Percentiles rank a stretch among this genome's conserved stretches.
phyloP scores from a whole-genome alignment of 2,888 invertebrate genomes.

The Drosophila mettleri region DNA sequence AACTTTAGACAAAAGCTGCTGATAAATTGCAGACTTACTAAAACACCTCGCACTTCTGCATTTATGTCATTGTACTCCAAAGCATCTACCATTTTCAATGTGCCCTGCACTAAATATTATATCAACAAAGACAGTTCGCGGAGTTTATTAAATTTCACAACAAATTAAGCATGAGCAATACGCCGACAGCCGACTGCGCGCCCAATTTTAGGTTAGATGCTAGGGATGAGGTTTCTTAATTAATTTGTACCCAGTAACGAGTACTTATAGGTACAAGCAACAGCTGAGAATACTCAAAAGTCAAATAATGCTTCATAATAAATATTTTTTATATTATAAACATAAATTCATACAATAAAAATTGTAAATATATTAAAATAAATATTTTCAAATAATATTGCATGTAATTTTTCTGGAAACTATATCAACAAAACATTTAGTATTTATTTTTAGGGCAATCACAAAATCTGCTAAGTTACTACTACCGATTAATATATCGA shows the following conservation, averaged over 20 bases:
- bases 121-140: slow-evolving; percentile 31
- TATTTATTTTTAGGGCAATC: neutral
- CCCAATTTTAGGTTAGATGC: slow-evolving; percentile 74
- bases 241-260: neutral
- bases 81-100: slow-evolving; percentile 88
- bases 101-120: slow-evolving; percentile 27
- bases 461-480: neutral
- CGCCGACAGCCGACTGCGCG: slow-evolving; percentile 60
- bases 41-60: slow-evolving; percentile 93
- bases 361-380: too few species aligned
- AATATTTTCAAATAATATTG: neutral
- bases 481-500: slow-evolving; percentile 13
- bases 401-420: neutral
- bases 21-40: slow-evolving; percentile 88
- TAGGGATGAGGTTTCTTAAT: slow-evolving; percentile 15
- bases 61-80: slow-evolving; percentile 94
- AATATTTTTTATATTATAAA: too few species aligned
- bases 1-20: slow-evolving; percentile 36
- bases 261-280: slow-evolving; percentile 26
- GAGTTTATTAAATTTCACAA: slow-evolving; percentile 14
- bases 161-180: slow-evolving; percentile 43
- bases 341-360: neutral
- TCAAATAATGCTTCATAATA: too few species aligned
- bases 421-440: neutral
- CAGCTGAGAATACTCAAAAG: neutral